Conservation (phyloP, 2,797 vertebrate species). For the Semaprochilodus insignis region DNA sequence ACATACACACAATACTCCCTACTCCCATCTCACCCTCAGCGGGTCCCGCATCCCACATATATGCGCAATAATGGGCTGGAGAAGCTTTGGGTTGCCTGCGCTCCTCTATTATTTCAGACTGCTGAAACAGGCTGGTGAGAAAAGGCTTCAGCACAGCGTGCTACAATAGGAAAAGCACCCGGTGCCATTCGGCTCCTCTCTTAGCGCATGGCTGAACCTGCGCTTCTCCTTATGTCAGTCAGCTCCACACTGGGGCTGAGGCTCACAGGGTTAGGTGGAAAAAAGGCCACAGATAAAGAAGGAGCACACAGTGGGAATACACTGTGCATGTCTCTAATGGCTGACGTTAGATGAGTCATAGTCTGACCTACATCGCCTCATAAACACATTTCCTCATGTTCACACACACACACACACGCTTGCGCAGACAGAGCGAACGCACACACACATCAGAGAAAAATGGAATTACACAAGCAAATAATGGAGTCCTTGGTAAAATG, state of each 20-base stretch:
- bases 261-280: neutral
- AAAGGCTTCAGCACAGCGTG: constrained; percentile 37
- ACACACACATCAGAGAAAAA: constrained; percentile 16
- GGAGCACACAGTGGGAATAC: neutral
- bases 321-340: constrained; percentile 35
- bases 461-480: constrained; percentile 37
- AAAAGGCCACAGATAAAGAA: neutral
- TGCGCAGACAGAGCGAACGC: neutral
- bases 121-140: constrained; percentile 47
- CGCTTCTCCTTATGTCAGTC: constrained; percentile 40
- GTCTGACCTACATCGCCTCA: constrained; percentile 21
- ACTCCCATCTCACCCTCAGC: constrained; percentile 1
- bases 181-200: constrained; percentile 40
- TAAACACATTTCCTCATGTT: neutral
- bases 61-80: constrained; percentile 47
- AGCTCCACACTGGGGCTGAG: constrained; percentile 27
- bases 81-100: constrained; percentile 26
- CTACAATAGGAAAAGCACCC: constrained; percentile 48
- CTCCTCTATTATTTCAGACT: constrained; percentile 54
- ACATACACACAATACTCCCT: constrained; percentile 10
- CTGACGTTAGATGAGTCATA: constrained; percentile 32
- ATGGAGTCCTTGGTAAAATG: constrained; percentile 17
- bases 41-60: constrained; percentile 19
- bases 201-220: constrained; percentile 44
- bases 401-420: neutral